A percentile compares a stretch with the other conserved stretches of the same genome.
Conservation (phyloP, 2,797 vertebrate genomes). For the Coranthus polyacanthus region DNA sequence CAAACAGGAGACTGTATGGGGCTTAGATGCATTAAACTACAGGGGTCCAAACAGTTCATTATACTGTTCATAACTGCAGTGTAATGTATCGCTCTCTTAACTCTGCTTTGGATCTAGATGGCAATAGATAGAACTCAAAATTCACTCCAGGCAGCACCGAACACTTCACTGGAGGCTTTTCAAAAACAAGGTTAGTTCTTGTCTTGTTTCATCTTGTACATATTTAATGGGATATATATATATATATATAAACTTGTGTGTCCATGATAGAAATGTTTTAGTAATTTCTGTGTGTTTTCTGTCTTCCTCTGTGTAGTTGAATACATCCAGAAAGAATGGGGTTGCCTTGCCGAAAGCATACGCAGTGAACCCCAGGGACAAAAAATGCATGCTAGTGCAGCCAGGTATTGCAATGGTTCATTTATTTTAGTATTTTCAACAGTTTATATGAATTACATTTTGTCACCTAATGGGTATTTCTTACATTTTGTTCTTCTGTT, state of each 20-base stretch:
- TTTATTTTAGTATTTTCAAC: not conserved
- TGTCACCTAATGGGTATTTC: not conserved
- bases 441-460: not conserved
- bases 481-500: constrained; percentile 9
- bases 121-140: constrained; percentile 78
- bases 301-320: constrained; percentile 68
- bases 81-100: constrained; percentile 2
- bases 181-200: constrained; percentile 78
- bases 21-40: constrained; percentile 10
- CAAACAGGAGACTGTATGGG: not conserved
- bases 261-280: not conserved
- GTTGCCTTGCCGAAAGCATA: constrained; percentile 61
- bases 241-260: constrained; percentile 5
- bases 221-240: constrained; percentile 1
- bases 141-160: constrained; percentile 69
- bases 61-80: constrained; percentile 1
- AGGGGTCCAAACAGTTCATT: not conserved
- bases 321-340: constrained; percentile 74
- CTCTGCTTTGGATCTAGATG: constrained; percentile 66
- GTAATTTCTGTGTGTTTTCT: not conserved
- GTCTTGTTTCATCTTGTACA: constrained; percentile 1
- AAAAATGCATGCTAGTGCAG: constrained; percentile 30
- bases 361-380: constrained; percentile 38
- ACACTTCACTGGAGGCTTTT: constrained; percentile 76
- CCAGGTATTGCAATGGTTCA: constrained; percentile 65